Evolutionary conservation across 1,140 invertebrate species (phyloP).

Genomic region (Scaptodrosophila lebanonensis): DNA sequence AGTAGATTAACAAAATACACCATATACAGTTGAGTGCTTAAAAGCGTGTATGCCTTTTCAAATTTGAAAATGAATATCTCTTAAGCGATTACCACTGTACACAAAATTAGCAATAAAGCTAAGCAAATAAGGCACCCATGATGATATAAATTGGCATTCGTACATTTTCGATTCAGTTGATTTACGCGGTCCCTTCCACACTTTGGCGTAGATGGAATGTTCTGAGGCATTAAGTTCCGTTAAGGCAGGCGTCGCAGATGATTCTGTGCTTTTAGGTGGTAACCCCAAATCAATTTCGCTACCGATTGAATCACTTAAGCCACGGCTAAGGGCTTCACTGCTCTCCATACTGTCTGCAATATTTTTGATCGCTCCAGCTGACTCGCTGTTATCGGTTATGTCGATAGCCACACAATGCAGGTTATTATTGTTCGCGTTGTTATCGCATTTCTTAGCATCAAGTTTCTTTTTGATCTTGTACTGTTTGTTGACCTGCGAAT

Average conservation of each 20-base stretch:
- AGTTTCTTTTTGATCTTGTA: conserved; percentile 70
- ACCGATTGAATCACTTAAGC: conserved; percentile 17
- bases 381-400: conserved; percentile 10
- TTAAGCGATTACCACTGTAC: too few species aligned
- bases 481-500: conserved; percentile 75
- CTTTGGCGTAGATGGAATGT: conserved; percentile 76
- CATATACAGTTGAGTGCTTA: too few species aligned
- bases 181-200: conserved; percentile 77
- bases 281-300: too few species aligned
- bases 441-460: conserved; percentile 29
- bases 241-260: conserved; percentile 19
- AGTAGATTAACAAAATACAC: too few species aligned
- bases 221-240: conserved; percentile 50
- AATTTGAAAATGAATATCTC: too few species aligned
- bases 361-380: conserved; percentile 11
- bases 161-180: conserved; percentile 77
- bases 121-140: too few species aligned
- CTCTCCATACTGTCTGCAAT: conserved; percentile 8
- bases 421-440: conserved; percentile 14
- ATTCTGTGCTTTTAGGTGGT: too few species aligned
- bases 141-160: too few species aligned
- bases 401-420: conserved; percentile 13
- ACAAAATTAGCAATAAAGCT: too few species aligned
- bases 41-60: too few species aligned
- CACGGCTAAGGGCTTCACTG: conserved; percentile 8